A percentile compares a stretch with the other conserved stretches of the same genome.
phyloP scores from a whole-genome alignment of 2,113 vertebrate species.

The cattle (Bos taurus) region DNA sequence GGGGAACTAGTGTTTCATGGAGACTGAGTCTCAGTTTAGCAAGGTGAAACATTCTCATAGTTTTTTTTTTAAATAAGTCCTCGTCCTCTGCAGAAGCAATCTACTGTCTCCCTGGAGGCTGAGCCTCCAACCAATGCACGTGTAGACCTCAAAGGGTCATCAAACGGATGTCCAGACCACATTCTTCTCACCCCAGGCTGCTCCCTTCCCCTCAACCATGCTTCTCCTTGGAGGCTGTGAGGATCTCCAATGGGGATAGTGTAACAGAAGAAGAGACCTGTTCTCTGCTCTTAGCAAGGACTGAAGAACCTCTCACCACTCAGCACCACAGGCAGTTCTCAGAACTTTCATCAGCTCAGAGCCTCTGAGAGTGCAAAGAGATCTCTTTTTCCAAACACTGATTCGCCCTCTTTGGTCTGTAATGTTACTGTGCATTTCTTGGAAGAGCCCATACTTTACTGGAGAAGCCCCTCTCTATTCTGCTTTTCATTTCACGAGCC shows the following conservation, averaged over 20 bases:
- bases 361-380: neutral
- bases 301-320: neutral
- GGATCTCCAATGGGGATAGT: too few species aligned
- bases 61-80: neutral
- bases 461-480: neutral
- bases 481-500: neutral
- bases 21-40: neutral
- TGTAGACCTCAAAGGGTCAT: neutral
- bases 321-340: neutral
- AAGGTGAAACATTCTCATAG: neutral
- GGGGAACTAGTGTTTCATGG: neutral
- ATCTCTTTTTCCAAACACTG: neutral
- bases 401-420: neutral
- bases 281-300: neutral
- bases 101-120: neutral
- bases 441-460: neutral
- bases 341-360: neutral
- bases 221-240: neutral
- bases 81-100: neutral
- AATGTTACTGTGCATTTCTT: neutral
- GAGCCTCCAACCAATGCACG: neutral
- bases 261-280: neutral
- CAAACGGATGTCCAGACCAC: neutral
- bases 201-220: neutral
- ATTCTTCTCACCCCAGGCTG: neutral